Base-by-base conservation (phyloP, 2,888 invertebrate genomes). In the Heteromurus nitidus region DNA sequence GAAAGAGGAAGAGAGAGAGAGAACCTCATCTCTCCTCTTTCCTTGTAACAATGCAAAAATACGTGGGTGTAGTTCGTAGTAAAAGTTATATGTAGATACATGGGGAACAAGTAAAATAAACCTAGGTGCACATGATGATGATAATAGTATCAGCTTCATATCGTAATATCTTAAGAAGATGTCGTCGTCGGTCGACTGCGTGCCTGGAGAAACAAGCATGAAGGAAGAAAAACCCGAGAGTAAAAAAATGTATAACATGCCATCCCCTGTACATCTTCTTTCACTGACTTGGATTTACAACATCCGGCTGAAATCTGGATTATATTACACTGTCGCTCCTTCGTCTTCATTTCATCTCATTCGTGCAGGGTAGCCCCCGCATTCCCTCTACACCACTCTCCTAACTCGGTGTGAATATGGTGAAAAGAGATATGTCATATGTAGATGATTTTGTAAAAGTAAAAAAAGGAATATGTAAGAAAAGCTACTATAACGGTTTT, bases 221-320 rank as follows among this genome's bases (percentile, higher is more conserved):
- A n/a, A n/a, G n/a, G n/a, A n/a, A n/a, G n/a, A n/a, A n/a, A n/a
- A n/a, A n/a, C n/a, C n/a, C n/a, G n/a, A n/a, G n/a, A 16, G 47
- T n/a, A 64, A 44, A 72, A 73, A 24, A 62, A 47, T 62, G 20
- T 72, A 24, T 28, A 44, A 24, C 26, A 58, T 26, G 55, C 20
- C 24, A 24, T 55, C 22, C 22, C 22, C 62, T 31, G 50, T 22
- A 2, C 22, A 20, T 47, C 67, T 53, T 31, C 69, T 58, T 16
- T 42, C 22, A 31, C 55, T 58, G 65, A 74, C 74, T 74, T 64
- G 53, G 64, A 74, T 75, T 75, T 75, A 74, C 74, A 53, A 65
- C 74, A 74, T 55, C 65, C 67, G 44, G 42, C 18, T 36, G 24
- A 58, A 65, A 75, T 67, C 58, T 75, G 36, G 58, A 67, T 18